phyloP scores from a whole-genome alignment of 2,888 invertebrate species.

The Watsonalla binaria region DNA sequence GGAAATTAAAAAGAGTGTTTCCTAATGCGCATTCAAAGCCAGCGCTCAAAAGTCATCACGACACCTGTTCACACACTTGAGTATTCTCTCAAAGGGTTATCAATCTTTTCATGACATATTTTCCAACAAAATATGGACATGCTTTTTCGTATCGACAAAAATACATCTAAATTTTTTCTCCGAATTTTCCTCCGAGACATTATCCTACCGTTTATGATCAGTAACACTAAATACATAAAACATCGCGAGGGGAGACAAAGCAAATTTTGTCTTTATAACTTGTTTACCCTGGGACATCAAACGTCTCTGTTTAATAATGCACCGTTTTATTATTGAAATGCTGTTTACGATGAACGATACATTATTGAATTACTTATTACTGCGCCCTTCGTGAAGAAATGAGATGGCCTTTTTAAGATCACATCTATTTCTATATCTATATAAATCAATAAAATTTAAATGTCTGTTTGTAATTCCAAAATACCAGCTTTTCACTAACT shows the following conservation, averaged over 20 bases:
- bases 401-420: no score
- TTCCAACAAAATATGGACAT: not conserved
- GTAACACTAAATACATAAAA: slow-evolving; percentile 4
- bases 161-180: not conserved
- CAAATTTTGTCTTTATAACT: slow-evolving; percentile 17
- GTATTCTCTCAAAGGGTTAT: no score
- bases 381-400: no score
- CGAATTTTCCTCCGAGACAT: not conserved
- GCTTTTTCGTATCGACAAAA: not conserved
- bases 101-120: no score
- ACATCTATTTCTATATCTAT: no score
- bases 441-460: no score
- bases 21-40: no score
- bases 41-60: no score
- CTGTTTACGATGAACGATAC: slow-evolving; percentile 6
- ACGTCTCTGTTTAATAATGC: slow-evolving; percentile 63
- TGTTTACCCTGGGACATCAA: slow-evolving; percentile 52
- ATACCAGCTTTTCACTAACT: no score
- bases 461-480: no score
- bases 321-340: slow-evolving; percentile 47
- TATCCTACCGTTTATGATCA: not conserved
- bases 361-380: not conserved
- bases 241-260: slow-evolving; percentile 9
- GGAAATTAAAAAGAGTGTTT: no score
- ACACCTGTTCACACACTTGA: no score